Conservation (phyloP, 2,113 vertebrate species). For the human (Homo sapiens) region DNA sequence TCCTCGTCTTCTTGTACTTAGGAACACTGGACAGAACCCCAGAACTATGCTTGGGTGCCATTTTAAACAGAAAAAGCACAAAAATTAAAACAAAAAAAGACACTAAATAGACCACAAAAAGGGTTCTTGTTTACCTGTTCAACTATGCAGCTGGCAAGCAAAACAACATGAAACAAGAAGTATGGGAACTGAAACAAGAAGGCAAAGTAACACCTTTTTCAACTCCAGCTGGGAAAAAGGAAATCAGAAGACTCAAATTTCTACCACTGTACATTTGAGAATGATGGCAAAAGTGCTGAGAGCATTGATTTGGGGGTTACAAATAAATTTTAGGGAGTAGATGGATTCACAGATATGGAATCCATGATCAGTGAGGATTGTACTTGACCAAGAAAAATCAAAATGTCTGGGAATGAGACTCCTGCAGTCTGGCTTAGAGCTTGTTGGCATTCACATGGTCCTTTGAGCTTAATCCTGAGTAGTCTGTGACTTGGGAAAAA, state of each 20-base stretch:
- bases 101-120: background rate
- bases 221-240: background rate
- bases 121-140: background rate
- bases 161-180: no score
- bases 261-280: background rate
- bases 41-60: background rate
- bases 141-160: no score
- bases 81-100: background rate
- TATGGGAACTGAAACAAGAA: background rate
- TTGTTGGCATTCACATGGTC: background rate
- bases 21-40: background rate
- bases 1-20: background rate
- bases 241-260: background rate
- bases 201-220: background rate
- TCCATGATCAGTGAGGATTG: background rate
- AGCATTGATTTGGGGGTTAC: background rate
- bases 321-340: background rate
- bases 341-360: background rate
- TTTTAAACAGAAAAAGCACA: conserved; percentile 4
- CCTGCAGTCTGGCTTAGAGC: background rate
- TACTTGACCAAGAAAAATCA: background rate
- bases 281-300: background rate
- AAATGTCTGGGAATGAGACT: background rate
- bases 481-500: background rate
- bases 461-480: background rate